Conservation (phyloP, 2,888 invertebrate species). For the Rhagium mordax region DNA sequence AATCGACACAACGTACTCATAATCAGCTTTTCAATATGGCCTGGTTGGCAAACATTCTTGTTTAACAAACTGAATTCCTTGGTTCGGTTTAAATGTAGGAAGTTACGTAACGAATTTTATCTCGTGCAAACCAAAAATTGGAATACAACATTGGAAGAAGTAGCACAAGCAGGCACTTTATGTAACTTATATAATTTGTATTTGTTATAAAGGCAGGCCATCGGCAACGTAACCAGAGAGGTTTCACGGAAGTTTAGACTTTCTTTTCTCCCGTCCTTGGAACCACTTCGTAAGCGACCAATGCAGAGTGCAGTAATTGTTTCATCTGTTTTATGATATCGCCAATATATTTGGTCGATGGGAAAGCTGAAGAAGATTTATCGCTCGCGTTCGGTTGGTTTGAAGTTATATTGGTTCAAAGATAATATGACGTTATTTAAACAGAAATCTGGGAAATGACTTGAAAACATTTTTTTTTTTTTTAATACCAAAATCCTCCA, state of each 20-base stretch:
- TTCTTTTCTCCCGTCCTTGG: constrained; percentile 42
- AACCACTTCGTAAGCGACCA: neutral
- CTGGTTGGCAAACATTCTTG: neutral
- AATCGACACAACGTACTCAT: neutral
- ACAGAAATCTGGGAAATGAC: too few species aligned
- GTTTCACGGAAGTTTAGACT: constrained; percentile 31
- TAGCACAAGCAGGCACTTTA: neutral
- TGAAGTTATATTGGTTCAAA: too few species aligned
- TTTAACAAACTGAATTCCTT: neutral
- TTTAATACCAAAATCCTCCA: too few species aligned
- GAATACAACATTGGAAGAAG: neutral
- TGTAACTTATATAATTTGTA: neutral
- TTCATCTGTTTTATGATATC: too few species aligned
- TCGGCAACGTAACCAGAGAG: neutral
- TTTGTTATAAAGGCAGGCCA: neutral
- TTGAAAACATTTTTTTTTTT: too few species aligned
- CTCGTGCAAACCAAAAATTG: neutral
- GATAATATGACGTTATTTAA: too few species aligned
- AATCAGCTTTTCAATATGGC: neutral
- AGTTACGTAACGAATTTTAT: neutral
- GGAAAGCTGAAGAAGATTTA: too few species aligned
- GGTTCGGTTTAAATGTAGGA: neutral
- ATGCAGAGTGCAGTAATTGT: too few species aligned
- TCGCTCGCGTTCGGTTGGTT: too few species aligned
- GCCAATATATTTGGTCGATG: too few species aligned